Percentiles rank a stretch among this genome's conserved stretches.
Conservation (phyloP, 2,888 invertebrate genomes). For the Cartodere bifasciata region DNA sequence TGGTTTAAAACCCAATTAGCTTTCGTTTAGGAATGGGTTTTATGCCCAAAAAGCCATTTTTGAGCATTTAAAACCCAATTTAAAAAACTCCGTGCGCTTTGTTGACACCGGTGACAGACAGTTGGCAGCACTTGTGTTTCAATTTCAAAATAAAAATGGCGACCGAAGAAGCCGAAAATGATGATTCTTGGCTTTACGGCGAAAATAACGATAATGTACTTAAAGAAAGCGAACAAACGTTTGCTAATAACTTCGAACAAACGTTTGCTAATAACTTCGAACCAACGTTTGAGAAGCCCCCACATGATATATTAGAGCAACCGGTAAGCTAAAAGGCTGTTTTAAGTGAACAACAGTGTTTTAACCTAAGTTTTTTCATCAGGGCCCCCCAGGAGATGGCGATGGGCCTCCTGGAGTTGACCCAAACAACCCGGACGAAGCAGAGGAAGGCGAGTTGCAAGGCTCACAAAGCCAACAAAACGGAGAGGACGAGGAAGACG, state of each 20-base stretch:
- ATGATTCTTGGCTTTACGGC: constrained; percentile 82
- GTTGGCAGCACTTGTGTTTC: constrained; percentile 13
- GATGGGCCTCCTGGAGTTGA: constrained; percentile 22
- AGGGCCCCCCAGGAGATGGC: too few relatives aligned
- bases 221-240: constrained; percentile 18
- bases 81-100: too few relatives aligned
- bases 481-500: constrained; percentile 44
- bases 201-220: constrained; percentile 53
- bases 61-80: too few relatives aligned
- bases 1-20: too few relatives aligned
- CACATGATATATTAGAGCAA: too few relatives aligned
- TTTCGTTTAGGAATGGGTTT: too few relatives aligned
- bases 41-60: too few relatives aligned
- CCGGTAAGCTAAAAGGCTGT: too few relatives aligned
- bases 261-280: constrained; percentile 6
- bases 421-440: constrained; percentile 27
- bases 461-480: constrained; percentile 40
- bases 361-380: constrained; percentile 10
- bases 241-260: constrained; percentile 8
- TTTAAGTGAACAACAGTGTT: too few relatives aligned
- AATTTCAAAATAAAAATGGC: constrained; percentile 37
- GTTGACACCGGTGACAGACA: too few relatives aligned
- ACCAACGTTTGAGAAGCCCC: background rate
- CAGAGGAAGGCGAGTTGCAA: constrained; percentile 39
- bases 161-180: constrained; percentile 58